Evolutionary conservation across 2,888 invertebrate species (phyloP), one percentile per base, ranked within the genome.

Genomic region (Melanchra persicariae): DNA sequence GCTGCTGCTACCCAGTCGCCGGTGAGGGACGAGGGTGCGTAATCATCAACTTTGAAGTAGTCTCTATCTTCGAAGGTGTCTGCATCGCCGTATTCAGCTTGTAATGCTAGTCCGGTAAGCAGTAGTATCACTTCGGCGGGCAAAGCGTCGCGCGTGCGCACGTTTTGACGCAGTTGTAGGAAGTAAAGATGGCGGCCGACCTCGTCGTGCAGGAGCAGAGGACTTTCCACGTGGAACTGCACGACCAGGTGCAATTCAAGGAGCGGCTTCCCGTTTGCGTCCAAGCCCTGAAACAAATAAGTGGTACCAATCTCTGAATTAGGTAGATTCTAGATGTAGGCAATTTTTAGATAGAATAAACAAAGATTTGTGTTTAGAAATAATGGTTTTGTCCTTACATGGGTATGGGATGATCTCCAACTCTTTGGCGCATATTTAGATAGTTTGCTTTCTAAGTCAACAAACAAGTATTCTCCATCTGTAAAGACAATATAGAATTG

Each of bases 401-500:
- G 98, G 90, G 98, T 98, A 94, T 98, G 98, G 85, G 98, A 98
- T 87, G 98, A 98, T 93, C 99, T 98, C 99, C 99, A 99, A 94
- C 98, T 98, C 96, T 99, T 99, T 91, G 99, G 98, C 88, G 99
- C 99, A 96, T 99, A 98, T 96, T 99, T 99, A 92, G 98, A 98
- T 90, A 99, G 97, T 96, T 99, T 99, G 96, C 98, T 98, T 94
- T 99, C 99, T 92, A 98, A 97, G 94, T 99, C 98, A 94, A 99
- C 98, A 96, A 99, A 99, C 91, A 99, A 97, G 96, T 98, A 99
- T 96, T 99, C 99, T 96, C 98, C 98, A 97, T 99, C 99, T 99
- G 97, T 52, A 97, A 97, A 84, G 84, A 89, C 89, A 91, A 40
- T 7, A 30, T 12, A 8, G 5, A 2, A 49, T 37, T 79, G n/a